Conservation (phyloP, 2,113 vertebrate species). For the Emydocephalus ijimae region DNA sequence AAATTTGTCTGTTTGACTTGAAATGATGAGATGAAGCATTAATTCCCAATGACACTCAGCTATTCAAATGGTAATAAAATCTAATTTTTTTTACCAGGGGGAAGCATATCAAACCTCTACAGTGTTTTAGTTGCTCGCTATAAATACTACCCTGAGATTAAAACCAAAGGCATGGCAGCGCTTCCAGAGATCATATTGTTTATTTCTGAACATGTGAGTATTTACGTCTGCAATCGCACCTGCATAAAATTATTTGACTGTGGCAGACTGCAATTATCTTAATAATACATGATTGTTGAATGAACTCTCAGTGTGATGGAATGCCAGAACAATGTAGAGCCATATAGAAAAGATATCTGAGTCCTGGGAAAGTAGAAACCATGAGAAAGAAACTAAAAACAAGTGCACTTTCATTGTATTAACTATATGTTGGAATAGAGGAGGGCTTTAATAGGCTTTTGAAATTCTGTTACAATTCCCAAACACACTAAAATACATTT, state of each 20-base stretch:
- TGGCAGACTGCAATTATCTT: background rate
- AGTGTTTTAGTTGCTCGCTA: slow-evolving; percentile 66
- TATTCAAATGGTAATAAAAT: background rate
- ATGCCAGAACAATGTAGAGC: background rate
- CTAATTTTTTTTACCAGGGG: slow-evolving; percentile 44
- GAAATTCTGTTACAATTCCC: background rate
- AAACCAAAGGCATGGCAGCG: slow-evolving; percentile 64
- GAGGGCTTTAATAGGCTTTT: background rate
- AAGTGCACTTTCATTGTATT: background rate
- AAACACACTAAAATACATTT: background rate
- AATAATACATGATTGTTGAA: background rate
- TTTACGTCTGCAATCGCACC: background rate
- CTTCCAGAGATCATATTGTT: slow-evolving; percentile 68
- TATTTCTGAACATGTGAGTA: slow-evolving; percentile 71
- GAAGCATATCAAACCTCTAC: slow-evolving; percentile 72
- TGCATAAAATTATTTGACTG: background rate
- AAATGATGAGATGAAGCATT: background rate
- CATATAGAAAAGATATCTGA: background rate
- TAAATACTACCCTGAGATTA: slow-evolving; percentile 69
- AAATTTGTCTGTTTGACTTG: background rate
- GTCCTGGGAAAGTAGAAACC: background rate
- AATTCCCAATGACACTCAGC: background rate
- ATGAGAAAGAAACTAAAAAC: background rate
- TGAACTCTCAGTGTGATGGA: background rate
- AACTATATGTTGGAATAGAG: background rate